A percentile compares a stretch with the other conserved stretches of the same genome.
phyloP scores from a whole-genome alignment of 2,888 invertebrate genomes.

The Boloria selene region DNA sequence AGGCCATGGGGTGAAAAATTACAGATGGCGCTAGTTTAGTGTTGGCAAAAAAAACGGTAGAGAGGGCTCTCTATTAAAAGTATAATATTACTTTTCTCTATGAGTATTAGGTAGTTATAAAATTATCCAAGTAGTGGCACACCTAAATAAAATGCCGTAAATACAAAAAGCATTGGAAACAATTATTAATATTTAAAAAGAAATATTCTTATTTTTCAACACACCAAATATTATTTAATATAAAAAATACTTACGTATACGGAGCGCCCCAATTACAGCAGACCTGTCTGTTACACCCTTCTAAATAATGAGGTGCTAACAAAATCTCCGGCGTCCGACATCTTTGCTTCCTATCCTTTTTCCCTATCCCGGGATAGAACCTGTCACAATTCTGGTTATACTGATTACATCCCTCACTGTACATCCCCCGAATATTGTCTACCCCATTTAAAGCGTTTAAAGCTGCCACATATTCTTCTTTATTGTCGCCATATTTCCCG shows the following conservation, averaged over 20 bases:
- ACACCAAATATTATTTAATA: background rate
- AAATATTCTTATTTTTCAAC: background rate
- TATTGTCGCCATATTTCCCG: slow-evolving; percentile 55
- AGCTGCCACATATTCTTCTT: slow-evolving; percentile 62
- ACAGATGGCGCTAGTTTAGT: no score
- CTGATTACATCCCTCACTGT: slow-evolving; percentile 58
- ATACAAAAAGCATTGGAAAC: no score
- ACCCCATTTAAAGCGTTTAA: slow-evolving; percentile 61
- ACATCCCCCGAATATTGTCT: slow-evolving; percentile 60
- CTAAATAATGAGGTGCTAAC: slow-evolving; percentile 88
- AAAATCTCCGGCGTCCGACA: slow-evolving; percentile 90
- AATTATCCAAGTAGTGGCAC: no score
- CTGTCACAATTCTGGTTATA: slow-evolving; percentile 65
- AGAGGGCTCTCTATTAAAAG: no score
- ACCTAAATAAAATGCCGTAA: no score
- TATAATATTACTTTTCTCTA: no score
- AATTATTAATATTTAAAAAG: no score
- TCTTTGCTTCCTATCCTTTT: slow-evolving; percentile 80
- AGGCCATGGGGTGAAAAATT: no score
- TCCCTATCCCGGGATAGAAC: slow-evolving; percentile 65
- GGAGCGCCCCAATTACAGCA: slow-evolving; percentile 77
- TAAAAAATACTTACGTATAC: slow-evolving; percentile 56
- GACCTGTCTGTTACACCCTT: slow-evolving; percentile 68
- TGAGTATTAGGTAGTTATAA: no score
- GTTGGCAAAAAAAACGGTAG: no score